Percentiles rank a stretch among this genome's conserved stretches.
phyloP scores from a whole-genome alignment of 2,797 vertebrate species.

The Mormyrus proboscirostris region DNA sequence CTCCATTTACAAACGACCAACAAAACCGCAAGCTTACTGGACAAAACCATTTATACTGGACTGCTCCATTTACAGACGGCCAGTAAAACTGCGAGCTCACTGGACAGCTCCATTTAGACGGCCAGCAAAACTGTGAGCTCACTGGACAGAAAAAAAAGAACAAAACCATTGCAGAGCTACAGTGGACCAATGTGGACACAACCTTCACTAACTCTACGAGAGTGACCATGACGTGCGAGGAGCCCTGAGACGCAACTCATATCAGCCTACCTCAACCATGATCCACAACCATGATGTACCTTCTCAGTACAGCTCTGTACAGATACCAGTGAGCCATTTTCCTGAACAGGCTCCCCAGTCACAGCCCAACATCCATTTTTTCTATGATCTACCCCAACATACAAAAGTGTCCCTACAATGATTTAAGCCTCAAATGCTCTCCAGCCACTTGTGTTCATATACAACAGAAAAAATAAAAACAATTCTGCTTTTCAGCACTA shows the following conservation, averaged over 20 bases:
- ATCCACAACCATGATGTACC: not conserved
- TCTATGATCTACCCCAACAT: not conserved
- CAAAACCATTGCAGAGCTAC: not conserved
- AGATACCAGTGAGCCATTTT: not conserved
- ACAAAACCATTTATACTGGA: too few relatives aligned
- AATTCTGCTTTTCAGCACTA: slow-evolving; percentile 33
- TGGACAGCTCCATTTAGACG: too few relatives aligned
- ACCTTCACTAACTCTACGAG: not conserved
- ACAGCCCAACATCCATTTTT: not conserved
- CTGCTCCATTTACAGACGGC: too few relatives aligned
- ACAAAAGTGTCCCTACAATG: not conserved
- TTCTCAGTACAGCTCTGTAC: not conserved
- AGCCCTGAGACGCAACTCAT: not conserved
- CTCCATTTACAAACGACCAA: too few relatives aligned
- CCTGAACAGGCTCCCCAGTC: not conserved
- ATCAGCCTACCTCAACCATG: not conserved
- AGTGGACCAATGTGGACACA: not conserved
- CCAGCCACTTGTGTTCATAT: not conserved
- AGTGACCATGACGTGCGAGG: not conserved
- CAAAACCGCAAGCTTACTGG: too few relatives aligned
- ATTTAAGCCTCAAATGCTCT: not conserved
- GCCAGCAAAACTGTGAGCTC: not conserved
- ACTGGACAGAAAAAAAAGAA: not conserved
- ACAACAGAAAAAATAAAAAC: slow-evolving; percentile 24
- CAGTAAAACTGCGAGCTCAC: too few relatives aligned